Percentiles rank a stretch among this genome's conserved stretches.
Evolutionary conservation across 2,888 invertebrate species (phyloP).

Genomic region (Cyclophora punctaria): DNA sequence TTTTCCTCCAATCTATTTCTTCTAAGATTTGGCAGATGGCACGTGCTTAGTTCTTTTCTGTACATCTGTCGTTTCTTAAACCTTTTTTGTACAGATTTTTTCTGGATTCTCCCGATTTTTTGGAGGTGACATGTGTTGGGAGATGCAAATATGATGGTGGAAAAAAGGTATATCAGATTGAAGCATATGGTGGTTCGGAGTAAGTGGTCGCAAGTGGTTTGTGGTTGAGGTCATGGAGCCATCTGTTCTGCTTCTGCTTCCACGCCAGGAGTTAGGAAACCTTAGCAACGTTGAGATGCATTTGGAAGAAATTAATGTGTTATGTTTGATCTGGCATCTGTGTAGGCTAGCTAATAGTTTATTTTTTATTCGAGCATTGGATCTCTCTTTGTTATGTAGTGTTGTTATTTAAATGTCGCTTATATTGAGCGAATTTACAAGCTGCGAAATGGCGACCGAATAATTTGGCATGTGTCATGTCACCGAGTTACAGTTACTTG

Average conservation of each 20-base stretch:
- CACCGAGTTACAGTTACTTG: no score
- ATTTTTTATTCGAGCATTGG: no score
- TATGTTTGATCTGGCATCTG: no score
- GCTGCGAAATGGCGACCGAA: no score
- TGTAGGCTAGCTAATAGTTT: no score
- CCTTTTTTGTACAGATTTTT: constrained; percentile 53
- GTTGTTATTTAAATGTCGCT: no score
- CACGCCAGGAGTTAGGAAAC: background rate
- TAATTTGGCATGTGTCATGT: no score
- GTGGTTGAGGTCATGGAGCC: constrained; percentile 35
- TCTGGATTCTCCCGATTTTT: constrained; percentile 38
- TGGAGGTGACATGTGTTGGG: constrained; percentile 57
- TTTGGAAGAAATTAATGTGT: no score
- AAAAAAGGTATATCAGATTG: constrained; percentile 45
- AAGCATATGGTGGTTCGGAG: constrained; percentile 66
- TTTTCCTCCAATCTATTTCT: constrained; percentile 47
- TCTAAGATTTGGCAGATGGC: constrained; percentile 73
- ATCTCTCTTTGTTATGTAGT: no score
- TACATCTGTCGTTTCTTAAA: constrained; percentile 65
- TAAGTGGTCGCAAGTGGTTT: constrained; percentile 65
- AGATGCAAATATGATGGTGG: constrained; percentile 65
- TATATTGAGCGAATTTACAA: no score
- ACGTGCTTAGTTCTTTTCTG: constrained; percentile 62
- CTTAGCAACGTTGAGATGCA: constrained; percentile 5
- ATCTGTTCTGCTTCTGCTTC: constrained; percentile 47